phyloP scores from a whole-genome alignment of 2,888 invertebrate species.

The Nomada ferruginata region DNA sequence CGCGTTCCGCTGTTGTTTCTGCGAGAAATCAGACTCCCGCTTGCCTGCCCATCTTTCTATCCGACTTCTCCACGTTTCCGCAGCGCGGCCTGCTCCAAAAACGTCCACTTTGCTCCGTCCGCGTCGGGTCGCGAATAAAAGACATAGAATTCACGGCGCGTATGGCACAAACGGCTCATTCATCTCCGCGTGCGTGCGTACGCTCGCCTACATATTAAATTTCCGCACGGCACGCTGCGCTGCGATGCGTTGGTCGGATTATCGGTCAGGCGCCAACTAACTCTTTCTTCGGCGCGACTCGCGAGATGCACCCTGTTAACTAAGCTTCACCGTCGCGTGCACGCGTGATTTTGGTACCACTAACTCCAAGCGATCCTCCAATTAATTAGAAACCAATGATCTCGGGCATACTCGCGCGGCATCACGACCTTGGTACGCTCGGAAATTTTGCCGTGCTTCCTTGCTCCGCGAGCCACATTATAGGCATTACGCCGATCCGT shows the following conservation, averaged over 20 bases:
- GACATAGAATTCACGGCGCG: slow-evolving; percentile 39
- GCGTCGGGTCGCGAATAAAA: background rate
- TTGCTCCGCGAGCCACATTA: background rate
- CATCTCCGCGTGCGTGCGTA: slow-evolving; percentile 64
- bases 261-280: slow-evolving; percentile 71
- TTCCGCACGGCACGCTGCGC: slow-evolving; percentile 59
- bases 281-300: slow-evolving; percentile 59
- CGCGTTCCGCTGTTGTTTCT: slow-evolving; percentile 27
- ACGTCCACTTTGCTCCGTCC: background rate
- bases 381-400: slow-evolving; percentile 52
- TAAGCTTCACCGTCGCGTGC: slow-evolving; percentile 55
- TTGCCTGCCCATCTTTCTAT: background rate
- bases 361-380: background rate
- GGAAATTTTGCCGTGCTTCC: slow-evolving; percentile 21
- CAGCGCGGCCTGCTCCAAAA: background rate
- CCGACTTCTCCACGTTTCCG: background rate
- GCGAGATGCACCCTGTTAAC: slow-evolving; percentile 58
- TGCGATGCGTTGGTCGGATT: slow-evolving; percentile 54
- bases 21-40: slow-evolving; percentile 30
- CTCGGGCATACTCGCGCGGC: background rate
- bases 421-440: slow-evolving; percentile 26
- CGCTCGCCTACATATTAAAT: slow-evolving; percentile 67
- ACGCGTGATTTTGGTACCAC: slow-evolving; percentile 32
- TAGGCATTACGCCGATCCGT: slow-evolving; percentile 13
- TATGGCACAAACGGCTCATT: slow-evolving; percentile 80